These are phyloP conservation scores for Danaus melanippus DNA, from an alignment of 1,140 invertebrate species.

Conservation along the genomic window DNA sequence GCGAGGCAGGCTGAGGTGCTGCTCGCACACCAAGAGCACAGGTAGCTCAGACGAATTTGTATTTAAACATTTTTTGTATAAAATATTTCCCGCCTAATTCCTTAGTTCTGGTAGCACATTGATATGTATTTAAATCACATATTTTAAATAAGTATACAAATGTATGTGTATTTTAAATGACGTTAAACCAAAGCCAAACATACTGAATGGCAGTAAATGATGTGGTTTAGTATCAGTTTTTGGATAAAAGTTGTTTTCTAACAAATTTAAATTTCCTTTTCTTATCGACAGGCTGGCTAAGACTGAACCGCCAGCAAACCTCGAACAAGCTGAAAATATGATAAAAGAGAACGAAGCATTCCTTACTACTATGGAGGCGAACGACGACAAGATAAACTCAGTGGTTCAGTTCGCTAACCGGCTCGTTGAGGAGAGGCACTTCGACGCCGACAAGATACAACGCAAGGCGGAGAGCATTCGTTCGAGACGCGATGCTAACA, in stretches of 20 bases:
- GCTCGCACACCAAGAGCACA: conserved; percentile 97
- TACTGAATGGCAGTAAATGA: no score
- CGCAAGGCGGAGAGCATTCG: conserved; percentile 97
- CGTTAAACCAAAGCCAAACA: no score
- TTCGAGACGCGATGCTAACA: conserved; percentile 90
- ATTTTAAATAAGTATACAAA: no score
- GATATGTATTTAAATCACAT: no score
- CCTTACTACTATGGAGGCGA: conserved; percentile 99
- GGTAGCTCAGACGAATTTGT: conserved; percentile 50
- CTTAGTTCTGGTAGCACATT: no score
- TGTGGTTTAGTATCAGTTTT: no score
- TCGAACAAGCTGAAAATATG: conserved; percentile 97
- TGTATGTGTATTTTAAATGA: no score
- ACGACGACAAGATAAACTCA: conserved; percentile 98
- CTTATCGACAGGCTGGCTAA: conserved; percentile 76
- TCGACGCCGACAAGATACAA: conserved; percentile 93
- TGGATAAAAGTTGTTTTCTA: no score
- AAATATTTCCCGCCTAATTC: no score
- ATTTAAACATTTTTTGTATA: no score
- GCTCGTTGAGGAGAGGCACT: conserved; percentile 91
- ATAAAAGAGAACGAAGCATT: conserved; percentile 99
- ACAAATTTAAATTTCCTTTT: conserved; percentile 3
- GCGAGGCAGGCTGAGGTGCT: conserved; percentile 98
- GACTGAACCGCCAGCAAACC: conserved; percentile 93
- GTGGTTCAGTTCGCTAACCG: conserved; percentile 94